A percentile compares a stretch with the other conserved stretches of the same genome.
Evolutionary conservation across 1,140 invertebrate species (phyloP).

Genomic region (Dinoponera quadriceps): DNA sequence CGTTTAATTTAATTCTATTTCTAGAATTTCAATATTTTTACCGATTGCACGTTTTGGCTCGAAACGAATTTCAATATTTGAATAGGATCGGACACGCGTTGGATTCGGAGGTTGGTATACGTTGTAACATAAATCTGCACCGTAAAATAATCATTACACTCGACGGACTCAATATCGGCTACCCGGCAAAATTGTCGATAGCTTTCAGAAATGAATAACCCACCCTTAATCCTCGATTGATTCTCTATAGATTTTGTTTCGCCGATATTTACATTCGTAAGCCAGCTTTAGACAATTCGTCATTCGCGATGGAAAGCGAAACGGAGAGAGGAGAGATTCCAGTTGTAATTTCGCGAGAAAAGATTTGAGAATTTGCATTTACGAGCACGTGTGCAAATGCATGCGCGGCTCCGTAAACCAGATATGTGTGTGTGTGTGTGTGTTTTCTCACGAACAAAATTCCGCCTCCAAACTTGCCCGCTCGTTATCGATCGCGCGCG

Average conservation of each 20-base stretch:
- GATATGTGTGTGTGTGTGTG: too few species aligned
- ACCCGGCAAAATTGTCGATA: neutral
- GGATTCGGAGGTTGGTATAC: too few species aligned
- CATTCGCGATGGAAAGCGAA: too few species aligned
- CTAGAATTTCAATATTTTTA: slow-evolving; percentile 32
- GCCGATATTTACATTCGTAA: too few species aligned
- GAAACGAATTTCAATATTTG: slow-evolving; percentile 15
- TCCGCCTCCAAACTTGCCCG: neutral
- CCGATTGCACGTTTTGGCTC: slow-evolving; percentile 12
- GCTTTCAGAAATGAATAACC: neutral
- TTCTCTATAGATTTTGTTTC: neutral
- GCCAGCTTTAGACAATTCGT: too few species aligned
- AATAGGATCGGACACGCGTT: neutral
- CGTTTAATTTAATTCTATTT: slow-evolving; percentile 33
- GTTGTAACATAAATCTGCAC: slow-evolving; percentile 1
- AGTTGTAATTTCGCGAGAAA: too few species aligned
- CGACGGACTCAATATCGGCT: neutral
- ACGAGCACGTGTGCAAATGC: too few species aligned
- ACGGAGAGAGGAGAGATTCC: too few species aligned
- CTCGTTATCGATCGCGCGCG: too few species aligned
- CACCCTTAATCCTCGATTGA: neutral
- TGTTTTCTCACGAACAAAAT: neutral
- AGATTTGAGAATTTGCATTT: too few species aligned
- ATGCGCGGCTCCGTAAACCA: too few species aligned
- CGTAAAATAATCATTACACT: slow-evolving; percentile 20